phyloP scores from a whole-genome alignment of 2,113 vertebrate genomes.

The Excalfactoria chinensis region DNA sequence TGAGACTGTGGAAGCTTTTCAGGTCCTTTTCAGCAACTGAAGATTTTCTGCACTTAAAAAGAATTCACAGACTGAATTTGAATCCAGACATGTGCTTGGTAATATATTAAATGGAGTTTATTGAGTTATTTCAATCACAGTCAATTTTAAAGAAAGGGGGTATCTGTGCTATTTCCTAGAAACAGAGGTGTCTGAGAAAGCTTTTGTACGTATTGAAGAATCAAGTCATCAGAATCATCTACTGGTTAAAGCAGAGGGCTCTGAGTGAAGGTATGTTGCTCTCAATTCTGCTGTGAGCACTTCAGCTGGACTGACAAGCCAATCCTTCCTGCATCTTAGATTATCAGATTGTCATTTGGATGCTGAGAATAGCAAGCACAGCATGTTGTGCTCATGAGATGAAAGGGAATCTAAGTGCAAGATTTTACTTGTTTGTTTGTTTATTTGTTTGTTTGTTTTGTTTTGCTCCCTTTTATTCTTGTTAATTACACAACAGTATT shows the following conservation, averaged over 20 bases:
- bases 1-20: not conserved
- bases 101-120: conserved; percentile 24
- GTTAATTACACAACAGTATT: not conserved
- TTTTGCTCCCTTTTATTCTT: not conserved
- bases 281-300: not conserved
- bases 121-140: conserved; percentile 15
- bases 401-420: not conserved
- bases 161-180: conserved; percentile 18
- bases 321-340: not conserved
- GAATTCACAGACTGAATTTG: not conserved
- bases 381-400: not conserved
- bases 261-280: not conserved
- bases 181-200: not conserved
- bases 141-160: conserved; percentile 7
- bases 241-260: conserved; percentile 20
- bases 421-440: not conserved
- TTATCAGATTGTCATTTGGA: not conserved
- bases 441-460: not conserved
- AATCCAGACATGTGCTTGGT: not conserved
- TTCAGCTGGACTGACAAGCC: not conserved
- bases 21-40: not conserved
- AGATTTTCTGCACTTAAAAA: conserved; percentile 12
- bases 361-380: not conserved
- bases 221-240: conserved; percentile 17
- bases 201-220: conserved; percentile 9